phyloP scores from a whole-genome alignment of 2,888 invertebrate genomes.

The Creontiades dilutus region DNA sequence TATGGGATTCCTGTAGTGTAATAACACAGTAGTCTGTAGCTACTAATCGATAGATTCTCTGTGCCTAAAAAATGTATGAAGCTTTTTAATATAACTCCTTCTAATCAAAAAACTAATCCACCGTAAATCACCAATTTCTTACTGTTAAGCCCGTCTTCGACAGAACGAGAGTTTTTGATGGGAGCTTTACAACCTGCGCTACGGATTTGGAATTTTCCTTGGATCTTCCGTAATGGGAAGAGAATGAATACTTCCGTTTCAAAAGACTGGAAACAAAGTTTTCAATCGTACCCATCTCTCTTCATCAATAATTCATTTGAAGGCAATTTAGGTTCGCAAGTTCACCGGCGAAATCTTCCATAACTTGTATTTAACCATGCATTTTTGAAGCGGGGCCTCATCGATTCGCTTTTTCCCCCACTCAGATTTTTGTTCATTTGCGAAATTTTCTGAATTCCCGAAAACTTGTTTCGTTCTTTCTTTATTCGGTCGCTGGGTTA shows the following conservation, averaged over 20 bases:
- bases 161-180: neutral
- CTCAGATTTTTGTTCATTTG: neutral
- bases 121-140: too few relatives aligned
- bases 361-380: neutral
- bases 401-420: neutral
- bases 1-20: too few relatives aligned
- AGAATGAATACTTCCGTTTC: constrained; percentile 20
- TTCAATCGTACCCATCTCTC: neutral
- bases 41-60: too few relatives aligned
- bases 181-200: neutral
- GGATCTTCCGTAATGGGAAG: neutral
- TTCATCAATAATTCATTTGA: neutral
- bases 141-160: too few relatives aligned
- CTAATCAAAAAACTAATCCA: too few relatives aligned
- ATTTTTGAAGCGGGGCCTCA: neutral
- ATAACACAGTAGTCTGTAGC: too few relatives aligned
- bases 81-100: too few relatives aligned
- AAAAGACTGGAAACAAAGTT: constrained; percentile 12
- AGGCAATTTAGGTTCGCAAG: neutral
- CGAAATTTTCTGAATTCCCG: too few relatives aligned
- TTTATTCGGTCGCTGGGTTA: too few relatives aligned
- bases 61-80: too few relatives aligned
- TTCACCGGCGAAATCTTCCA: neutral
- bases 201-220: neutral
- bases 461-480: too few relatives aligned